Evolutionary conservation across 2,113 vertebrate genomes (phyloP).

Genomic region (Syngnathus scovelli): DNA sequence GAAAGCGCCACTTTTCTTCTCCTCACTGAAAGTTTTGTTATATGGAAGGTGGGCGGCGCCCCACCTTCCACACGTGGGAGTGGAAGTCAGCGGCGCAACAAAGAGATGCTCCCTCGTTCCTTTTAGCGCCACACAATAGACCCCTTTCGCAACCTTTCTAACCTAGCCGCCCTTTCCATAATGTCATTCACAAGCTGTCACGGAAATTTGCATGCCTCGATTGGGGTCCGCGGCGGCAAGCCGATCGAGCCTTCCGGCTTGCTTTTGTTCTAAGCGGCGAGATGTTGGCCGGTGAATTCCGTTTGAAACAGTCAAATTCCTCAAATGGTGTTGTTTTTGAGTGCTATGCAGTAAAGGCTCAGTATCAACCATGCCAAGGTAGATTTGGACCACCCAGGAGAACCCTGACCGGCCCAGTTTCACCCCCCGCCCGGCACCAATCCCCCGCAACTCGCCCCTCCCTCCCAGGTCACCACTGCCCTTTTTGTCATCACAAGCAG

Average conservation of each 20-base stretch:
- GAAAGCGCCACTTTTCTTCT: conserved; percentile 19
- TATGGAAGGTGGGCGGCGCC: conserved; percentile 9
- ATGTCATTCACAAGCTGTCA: conserved; percentile 96
- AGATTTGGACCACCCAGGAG: conserved; percentile 96
- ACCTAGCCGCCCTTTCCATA: conserved; percentile 96
- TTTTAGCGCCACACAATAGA: conserved; percentile 81
- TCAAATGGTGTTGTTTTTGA: conserved; percentile 8
- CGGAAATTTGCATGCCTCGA: conserved; percentile 90
- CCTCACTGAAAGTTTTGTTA: conserved; percentile 17
- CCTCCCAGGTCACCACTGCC: conserved; percentile 74
- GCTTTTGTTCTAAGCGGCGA: conserved; percentile 80
- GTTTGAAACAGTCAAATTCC: conserved; percentile 70
- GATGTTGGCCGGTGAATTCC: conserved; percentile 81
- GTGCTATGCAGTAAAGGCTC: conserved; percentile 39
- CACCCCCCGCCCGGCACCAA: conserved; percentile 61
- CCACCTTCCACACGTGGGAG: conserved; percentile 42
- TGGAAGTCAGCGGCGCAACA: conserved; percentile 73
- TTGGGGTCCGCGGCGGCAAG: conserved; percentile 91
- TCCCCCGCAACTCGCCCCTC: conserved; percentile 46
- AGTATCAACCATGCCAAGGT: conserved; percentile 89
- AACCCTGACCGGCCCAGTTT: conserved; percentile 30
- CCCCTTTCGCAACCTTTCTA: conserved; percentile 96
- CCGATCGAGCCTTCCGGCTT: conserved; percentile 86
- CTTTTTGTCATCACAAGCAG: conserved; percentile 87
- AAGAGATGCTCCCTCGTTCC: conserved; percentile 85